Evolutionary conservation across 2,797 vertebrate genomes (phyloP).

Genomic region (Notamacropus eugenii): DNA sequence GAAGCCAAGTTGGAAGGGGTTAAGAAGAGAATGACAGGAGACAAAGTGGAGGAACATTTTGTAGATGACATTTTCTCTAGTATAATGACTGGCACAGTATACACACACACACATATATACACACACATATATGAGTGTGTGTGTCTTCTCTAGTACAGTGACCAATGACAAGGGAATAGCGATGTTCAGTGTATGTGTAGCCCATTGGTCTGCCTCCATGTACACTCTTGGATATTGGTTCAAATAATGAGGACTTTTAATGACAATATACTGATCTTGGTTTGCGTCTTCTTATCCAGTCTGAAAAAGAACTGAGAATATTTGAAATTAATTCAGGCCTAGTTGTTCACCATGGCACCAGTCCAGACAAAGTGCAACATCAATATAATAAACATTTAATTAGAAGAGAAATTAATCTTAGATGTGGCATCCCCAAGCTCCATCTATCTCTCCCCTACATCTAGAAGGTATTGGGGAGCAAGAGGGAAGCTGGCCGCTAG

Average conservation of each 20-base stretch:
- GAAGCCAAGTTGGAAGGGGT: too few species aligned
- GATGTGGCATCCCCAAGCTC: background rate
- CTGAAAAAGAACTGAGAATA: background rate
- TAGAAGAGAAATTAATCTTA: background rate
- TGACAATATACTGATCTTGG: background rate
- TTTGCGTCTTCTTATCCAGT: background rate
- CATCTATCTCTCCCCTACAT: background rate
- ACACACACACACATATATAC: too few species aligned
- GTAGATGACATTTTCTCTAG: background rate
- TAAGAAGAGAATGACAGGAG: too few species aligned
- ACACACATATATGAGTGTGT: too few species aligned
- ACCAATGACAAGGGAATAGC: background rate
- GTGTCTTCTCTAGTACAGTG: background rate
- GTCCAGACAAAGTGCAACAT: background rate
- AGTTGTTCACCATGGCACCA: background rate
- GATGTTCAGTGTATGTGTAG: background rate
- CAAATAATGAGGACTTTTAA: background rate
- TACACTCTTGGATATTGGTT: background rate
- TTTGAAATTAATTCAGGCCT: background rate
- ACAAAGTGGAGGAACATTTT: too few species aligned
- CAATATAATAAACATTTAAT: background rate
- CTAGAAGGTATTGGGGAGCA: background rate
- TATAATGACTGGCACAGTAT: background rate
- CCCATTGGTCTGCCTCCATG: background rate
- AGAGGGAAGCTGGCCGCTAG: background rate